Conservation (phyloP, 2,888 invertebrate genomes). For the Beris chalybata region DNA sequence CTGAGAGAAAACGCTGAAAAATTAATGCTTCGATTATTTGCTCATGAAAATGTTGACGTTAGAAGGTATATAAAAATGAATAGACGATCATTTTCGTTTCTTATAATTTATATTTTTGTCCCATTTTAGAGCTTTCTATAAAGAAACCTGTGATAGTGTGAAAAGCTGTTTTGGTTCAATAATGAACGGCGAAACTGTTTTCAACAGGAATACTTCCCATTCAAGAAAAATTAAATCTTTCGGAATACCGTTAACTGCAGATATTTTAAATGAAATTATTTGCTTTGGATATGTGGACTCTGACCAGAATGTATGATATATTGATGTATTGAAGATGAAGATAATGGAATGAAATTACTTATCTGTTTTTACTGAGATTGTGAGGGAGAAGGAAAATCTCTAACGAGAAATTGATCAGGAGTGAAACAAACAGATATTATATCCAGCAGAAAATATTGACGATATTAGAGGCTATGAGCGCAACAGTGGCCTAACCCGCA, state of each 20-base stretch:
- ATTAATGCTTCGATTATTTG: conserved; percentile 45
- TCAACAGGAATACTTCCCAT: conserved; percentile 41
- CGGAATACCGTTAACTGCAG: conserved; percentile 49
- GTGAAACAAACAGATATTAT: too few species aligned
- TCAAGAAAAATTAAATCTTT: conserved; percentile 42
- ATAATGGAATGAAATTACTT: background rate
- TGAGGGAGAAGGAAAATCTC: too few species aligned
- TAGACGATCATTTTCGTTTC: conserved; percentile 1
- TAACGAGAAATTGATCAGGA: too few species aligned
- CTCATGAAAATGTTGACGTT: conserved; percentile 43
- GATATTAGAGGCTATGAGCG: too few species aligned
- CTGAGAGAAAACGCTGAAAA: conserved; percentile 45
- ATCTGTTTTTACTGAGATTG: too few species aligned
- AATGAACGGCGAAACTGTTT: conserved; percentile 46
- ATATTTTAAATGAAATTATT: conserved; percentile 47
- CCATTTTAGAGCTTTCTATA: conserved; percentile 40
- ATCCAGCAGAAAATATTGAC: too few species aligned
- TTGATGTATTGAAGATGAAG: background rate
- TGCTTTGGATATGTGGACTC: conserved; percentile 41
- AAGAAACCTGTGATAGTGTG: conserved; percentile 43
- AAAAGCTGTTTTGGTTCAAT: conserved; percentile 48
- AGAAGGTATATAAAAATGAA: conserved; percentile 31
- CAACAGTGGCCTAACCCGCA: too few species aligned
- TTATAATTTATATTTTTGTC: background rate
- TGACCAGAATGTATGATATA: conserved; percentile 36